phyloP scores from a whole-genome alignment of 2,113 vertebrate genomes.

The Irena cyanogastra region DNA sequence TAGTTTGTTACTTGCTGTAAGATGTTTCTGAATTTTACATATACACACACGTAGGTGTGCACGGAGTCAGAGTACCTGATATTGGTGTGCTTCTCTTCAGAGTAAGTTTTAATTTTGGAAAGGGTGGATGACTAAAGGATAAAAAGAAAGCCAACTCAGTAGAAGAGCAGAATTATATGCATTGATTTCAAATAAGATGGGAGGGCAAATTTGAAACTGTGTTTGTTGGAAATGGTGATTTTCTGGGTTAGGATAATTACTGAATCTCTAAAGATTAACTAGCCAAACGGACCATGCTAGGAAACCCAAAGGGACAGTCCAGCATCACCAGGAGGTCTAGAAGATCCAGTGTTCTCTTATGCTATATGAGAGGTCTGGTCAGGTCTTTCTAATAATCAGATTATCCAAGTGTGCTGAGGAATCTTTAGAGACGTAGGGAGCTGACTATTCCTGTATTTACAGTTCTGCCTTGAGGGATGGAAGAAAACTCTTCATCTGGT shows the following conservation, averaged over 20 bases:
- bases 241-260: not conserved
- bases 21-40: not conserved
- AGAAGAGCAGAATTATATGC: not conserved
- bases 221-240: not conserved
- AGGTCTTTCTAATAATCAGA: not conserved
- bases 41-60: rapidly evolving
- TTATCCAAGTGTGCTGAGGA: not conserved
- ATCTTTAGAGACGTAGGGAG: not conserved
- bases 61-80: not conserved
- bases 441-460: not conserved
- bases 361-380: not conserved
- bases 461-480: not conserved
- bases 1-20: not conserved
- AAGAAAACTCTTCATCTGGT: not conserved
- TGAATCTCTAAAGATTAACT: not conserved
- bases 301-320: not conserved
- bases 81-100: not conserved
- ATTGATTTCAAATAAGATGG: not conserved
- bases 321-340: not conserved
- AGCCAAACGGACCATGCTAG: not conserved
- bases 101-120: not conserved
- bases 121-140: not conserved
- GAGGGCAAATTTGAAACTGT: not conserved
- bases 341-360: not conserved
- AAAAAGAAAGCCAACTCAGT: not conserved